These are phyloP conservation scores for Neoscelio sp. DNA, from an alignment of 2,888 invertebrate genomes.

Conservation along the genomic window DNA sequence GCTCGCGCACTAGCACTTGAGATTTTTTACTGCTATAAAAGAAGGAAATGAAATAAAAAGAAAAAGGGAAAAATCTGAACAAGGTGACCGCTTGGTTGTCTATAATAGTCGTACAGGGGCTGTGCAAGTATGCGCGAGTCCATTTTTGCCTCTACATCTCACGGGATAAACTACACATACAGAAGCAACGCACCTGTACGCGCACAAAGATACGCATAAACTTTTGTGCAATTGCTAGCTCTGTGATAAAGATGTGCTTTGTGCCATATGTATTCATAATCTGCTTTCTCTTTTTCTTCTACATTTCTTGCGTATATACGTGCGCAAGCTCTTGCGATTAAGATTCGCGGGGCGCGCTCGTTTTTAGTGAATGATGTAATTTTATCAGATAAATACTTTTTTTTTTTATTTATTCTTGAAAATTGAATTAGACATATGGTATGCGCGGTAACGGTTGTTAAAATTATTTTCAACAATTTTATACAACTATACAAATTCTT, in stretches of 20 bases:
- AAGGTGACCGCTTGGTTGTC: conserved; percentile 62
- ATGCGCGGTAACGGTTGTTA: too few relatives aligned
- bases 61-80: conserved; percentile 69
- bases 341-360: not conserved
- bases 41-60: conserved; percentile 71
- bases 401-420: too few relatives aligned
- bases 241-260: conserved; percentile 26
- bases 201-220: conserved; percentile 36
- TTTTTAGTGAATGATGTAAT: too few relatives aligned
- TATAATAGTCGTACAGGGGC: conserved; percentile 41
- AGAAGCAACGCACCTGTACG: conserved; percentile 28
- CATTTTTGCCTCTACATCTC: conserved; percentile 39
- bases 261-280: conserved; percentile 39
- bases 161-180: conserved; percentile 40
- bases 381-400: too few relatives aligned
- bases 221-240: conserved; percentile 26
- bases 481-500: too few relatives aligned
- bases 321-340: not conserved
- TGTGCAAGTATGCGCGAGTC: conserved; percentile 30
- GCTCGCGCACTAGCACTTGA: conserved; percentile 69
- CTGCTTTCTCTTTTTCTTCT: conserved; percentile 14
- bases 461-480: too few relatives aligned
- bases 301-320: not conserved
- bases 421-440: too few relatives aligned
- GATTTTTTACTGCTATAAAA: conserved; percentile 71